Conservation (phyloP, 2,888 invertebrate genomes). For the Trichogramma dendrolimi region DNA sequence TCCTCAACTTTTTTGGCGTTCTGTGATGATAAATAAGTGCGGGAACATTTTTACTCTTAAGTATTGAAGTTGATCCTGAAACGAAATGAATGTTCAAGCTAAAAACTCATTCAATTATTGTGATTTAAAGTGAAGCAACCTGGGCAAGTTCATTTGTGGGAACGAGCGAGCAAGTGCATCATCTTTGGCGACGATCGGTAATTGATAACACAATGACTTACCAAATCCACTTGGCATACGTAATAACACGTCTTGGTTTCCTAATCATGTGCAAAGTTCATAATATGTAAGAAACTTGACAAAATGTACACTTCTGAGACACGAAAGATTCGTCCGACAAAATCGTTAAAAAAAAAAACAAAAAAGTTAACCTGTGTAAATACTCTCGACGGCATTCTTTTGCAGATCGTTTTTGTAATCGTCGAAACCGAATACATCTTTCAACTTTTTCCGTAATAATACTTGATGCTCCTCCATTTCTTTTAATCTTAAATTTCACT, state of each 20-base stretch:
- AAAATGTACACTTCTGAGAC: neutral
- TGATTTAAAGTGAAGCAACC: constrained; percentile 37
- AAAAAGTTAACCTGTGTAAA: constrained; percentile 62
- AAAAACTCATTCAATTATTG: neutral
- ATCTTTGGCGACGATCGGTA: constrained; percentile 81
- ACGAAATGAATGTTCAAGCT: constrained; percentile 22
- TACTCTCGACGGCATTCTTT: constrained; percentile 67
- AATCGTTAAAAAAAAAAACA: neutral
- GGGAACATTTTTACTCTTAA: constrained; percentile 70
- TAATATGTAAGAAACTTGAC: neutral
- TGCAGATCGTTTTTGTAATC: constrained; percentile 79
- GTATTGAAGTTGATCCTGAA: constrained; percentile 85
- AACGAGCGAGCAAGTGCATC: constrained; percentile 83
- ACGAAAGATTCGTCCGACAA: neutral
- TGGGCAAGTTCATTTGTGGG: constrained; percentile 94
- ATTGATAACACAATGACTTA: constrained; percentile 94
- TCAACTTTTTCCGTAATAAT: constrained; percentile 39
- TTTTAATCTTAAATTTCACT: no score
- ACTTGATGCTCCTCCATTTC: no score
- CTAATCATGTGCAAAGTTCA: constrained; percentile 50
- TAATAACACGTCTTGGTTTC: constrained; percentile 84
- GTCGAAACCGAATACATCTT: constrained; percentile 70
- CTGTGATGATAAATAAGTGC: constrained; percentile 93
- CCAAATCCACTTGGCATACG: constrained; percentile 99
- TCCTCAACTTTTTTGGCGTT: constrained; percentile 67